phyloP scores from a whole-genome alignment of 1,140 invertebrate genomes.

The Philopotamus ludificatus region DNA sequence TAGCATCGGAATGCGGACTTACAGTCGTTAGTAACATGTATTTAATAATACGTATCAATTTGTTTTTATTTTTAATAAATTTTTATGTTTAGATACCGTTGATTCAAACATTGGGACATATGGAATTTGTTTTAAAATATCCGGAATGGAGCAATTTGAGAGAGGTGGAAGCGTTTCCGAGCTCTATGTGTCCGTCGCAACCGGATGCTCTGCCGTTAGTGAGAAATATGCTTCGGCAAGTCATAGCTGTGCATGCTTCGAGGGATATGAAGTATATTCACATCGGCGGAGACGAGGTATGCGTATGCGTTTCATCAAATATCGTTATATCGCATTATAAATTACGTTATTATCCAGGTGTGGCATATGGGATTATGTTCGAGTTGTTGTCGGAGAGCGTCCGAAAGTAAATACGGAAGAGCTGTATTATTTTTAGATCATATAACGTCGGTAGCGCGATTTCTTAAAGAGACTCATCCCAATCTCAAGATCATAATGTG shows the following conservation, averaged over 20 bases:
- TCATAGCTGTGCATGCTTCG: conserved; percentile 51
- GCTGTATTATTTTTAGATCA: conserved; percentile 70
- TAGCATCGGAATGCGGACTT: conserved; percentile 48
- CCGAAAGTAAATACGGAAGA: conserved; percentile 49
- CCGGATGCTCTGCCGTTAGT: conserved; percentile 72
- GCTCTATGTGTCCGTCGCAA: conserved; percentile 80
- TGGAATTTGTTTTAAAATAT: conserved; percentile 91
- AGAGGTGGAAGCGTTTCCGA: conserved; percentile 76
- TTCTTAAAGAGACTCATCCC: conserved; percentile 66
- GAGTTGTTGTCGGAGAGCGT: conserved; percentile 62
- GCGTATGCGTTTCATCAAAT: not conserved
- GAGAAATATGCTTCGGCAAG: conserved; percentile 79
- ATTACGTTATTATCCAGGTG: conserved; percentile 44
- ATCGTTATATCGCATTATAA: not conserved
- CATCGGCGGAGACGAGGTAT: conserved; percentile 82
- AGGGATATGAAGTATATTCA: conserved; percentile 68
- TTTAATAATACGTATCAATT: not conserved
- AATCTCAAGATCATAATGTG: conserved; percentile 81
- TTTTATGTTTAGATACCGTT: conserved; percentile 69
- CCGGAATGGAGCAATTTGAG: conserved; percentile 70
- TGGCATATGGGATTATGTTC: conserved; percentile 77
- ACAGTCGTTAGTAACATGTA: conserved; percentile 47
- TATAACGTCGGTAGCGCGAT: conserved; percentile 65
- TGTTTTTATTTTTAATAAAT: not conserved
- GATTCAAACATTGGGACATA: conserved; percentile 93